Conservation (phyloP, 2,888 invertebrate species). For the Drosophila pegasa region DNA sequence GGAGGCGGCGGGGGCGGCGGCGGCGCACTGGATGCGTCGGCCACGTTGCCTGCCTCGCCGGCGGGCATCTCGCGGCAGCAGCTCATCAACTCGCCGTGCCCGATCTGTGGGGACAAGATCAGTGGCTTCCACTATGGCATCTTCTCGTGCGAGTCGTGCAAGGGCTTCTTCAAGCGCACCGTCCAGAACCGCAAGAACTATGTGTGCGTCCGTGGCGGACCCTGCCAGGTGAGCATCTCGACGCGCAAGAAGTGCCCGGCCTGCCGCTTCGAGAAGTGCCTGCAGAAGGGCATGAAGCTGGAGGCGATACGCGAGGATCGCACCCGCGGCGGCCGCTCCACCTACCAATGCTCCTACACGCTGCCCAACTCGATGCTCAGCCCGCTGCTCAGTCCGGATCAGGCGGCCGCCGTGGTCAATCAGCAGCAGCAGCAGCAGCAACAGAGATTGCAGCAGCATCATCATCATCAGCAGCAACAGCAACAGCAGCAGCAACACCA, state of each 20-base stretch:
- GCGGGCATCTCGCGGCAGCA: constrained; percentile 95
- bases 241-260: constrained; percentile 99
- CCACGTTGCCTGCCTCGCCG: constrained; percentile 84
- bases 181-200: constrained; percentile 99
- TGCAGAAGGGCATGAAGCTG: constrained; percentile 97
- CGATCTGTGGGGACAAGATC: constrained; percentile 97
- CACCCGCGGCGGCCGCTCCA: constrained; percentile 97
- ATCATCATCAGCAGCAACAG: constrained; percentile 60
- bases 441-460: constrained; percentile 38
- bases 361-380: constrained; percentile 89
- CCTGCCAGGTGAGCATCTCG: constrained; percentile 96
- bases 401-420: constrained; percentile 64
- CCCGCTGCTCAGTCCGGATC: constrained; percentile 85
- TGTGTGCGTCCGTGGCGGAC: constrained; percentile 95
- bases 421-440: constrained; percentile 62
- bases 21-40: constrained; percentile 31
- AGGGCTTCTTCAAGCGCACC: constrained; percentile 98
- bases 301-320: constrained; percentile 98
- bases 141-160: constrained; percentile 98
- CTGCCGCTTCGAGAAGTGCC: constrained; percentile 97
- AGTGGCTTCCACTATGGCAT: constrained; percentile 99
- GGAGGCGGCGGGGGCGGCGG: constrained; percentile 25
- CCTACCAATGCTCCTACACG: constrained; percentile 97
- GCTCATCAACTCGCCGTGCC: constrained; percentile 96
- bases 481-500: constrained; percentile 50